Evolutionary conservation across 2,797 vertebrate genomes (phyloP), one percentile per base, ranked within the genome.

Genomic region (Microcaecilia unicolor): DNA sequence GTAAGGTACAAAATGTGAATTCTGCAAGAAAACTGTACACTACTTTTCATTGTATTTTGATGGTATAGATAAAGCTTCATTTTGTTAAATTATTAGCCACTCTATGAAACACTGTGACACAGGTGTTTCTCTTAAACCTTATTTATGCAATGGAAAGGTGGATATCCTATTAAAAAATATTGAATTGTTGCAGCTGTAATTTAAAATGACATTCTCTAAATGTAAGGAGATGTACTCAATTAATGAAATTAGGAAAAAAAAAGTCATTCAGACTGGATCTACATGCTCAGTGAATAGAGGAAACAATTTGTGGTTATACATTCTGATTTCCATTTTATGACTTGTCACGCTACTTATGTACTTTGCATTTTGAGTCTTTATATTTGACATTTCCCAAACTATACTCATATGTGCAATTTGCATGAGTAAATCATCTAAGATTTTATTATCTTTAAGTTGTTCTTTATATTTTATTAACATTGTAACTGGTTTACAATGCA

Each of bases 391-490:
- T 83, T 83, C 78, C 84, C 83, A 80, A 83, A 81, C 82, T 85
- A 78, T 88, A 84, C 77, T 84, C 83, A 81, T 77, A 59, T 89
- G 86, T 91, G 88, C 80, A 86, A 84, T 89, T 87, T 92, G 92
- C 95, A 97, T 96, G 92, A 91, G 74, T 84, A 88, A 86, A 84
- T 92, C 92, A 89, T 96, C 90, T 83, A 75, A 80, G 87, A 93
- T 89, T 94, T 93, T 93, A 87, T 84, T 83, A 84, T 78, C 69
- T 79, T 88, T 92, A 87, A 77, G 66, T 84, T 85, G 82, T 79
- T 58, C 81, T 89, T 78, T 60, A 59, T 77, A 76, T 70, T 70
- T 72, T 72, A 70, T 76, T 80, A 64, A 72, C 70, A 64, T 81
- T 74, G 69, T 64, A 71, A 74, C 32, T 68, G 61, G 74, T 64